These are phyloP conservation scores for Norana najaformis DNA, from an alignment of 2,888 invertebrate genomes.

Conservation along the genomic window DNA sequence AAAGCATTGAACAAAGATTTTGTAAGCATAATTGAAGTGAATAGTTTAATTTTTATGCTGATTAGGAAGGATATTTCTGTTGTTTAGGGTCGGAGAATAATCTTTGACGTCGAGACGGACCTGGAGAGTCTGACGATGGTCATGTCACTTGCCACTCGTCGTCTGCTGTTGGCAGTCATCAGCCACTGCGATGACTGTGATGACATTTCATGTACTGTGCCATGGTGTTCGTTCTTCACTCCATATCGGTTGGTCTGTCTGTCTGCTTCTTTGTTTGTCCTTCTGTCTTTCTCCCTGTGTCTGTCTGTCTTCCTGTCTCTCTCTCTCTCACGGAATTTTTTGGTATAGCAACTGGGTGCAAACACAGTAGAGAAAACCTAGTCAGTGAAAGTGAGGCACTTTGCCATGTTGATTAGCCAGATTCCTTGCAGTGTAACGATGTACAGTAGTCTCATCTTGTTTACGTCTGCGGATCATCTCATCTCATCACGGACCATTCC, in stretches of 20 bases:
- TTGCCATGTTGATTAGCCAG: no score
- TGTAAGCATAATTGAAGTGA: not conserved
- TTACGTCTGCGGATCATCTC: no score
- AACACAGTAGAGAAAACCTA: no score
- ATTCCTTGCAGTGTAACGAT: no score
- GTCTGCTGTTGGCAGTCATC: not conserved
- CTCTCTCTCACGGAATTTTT: no score
- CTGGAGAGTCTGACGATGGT: not conserved
- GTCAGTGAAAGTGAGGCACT: no score
- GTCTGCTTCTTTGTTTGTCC: not conserved
- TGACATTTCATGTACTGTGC: not conserved
- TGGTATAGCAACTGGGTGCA: no score
- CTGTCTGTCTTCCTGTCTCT: not conserved
- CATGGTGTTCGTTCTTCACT: conserved; percentile 7
- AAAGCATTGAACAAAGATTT: not conserved
- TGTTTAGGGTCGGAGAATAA: not conserved
- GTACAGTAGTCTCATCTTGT: no score
- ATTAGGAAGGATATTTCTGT: not conserved
- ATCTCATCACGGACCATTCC: no score
- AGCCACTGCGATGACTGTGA: not conserved
- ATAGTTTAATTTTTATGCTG: not conserved
- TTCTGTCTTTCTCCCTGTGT: not conserved
- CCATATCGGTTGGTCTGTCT: not conserved
- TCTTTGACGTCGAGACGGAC: not conserved
- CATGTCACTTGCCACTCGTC: not conserved